A percentile compares a stretch with the other conserved stretches of the same genome.
Evolutionary conservation across 2,797 vertebrate genomes (phyloP).

Genomic region (Chelon auratus): DNA sequence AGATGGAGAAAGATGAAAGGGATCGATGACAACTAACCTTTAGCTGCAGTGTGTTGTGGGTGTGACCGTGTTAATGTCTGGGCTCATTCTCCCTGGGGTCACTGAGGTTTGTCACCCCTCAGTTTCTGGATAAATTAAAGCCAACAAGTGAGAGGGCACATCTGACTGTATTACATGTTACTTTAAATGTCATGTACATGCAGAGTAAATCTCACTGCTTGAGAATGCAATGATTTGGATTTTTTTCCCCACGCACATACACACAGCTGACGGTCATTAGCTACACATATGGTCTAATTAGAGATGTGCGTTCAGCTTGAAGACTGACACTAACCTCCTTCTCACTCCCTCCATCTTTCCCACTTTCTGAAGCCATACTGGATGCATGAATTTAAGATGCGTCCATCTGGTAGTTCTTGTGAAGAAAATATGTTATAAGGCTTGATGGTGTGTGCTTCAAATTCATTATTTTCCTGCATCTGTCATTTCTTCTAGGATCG

Average conservation of each 20-base stretch:
- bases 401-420: conserved; percentile 33
- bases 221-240: conserved; percentile 31
- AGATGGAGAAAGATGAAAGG: conserved; percentile 42
- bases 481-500: conserved; percentile 86
- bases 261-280: conserved; percentile 24
- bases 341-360: conserved; percentile 8
- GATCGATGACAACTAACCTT: conserved; percentile 66
- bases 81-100: conserved; percentile 6
- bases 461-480: conserved; percentile 24
- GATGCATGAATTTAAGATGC: conserved; percentile 34
- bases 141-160: not conserved
- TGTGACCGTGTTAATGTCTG: conserved; percentile 42
- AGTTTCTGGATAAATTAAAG: conserved; percentile 24
- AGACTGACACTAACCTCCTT: conserved; percentile 20
- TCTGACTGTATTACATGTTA: not conserved
- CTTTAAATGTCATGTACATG: not conserved
- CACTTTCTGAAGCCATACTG: conserved; percentile 16
- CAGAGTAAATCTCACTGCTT: not conserved
- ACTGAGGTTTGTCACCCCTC: conserved; percentile 17
- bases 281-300: conserved; percentile 51
- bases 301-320: conserved; percentile 29
- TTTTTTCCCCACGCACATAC: conserved; percentile 13
- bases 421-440: conserved; percentile 20
- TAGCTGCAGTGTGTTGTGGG: conserved; percentile 67
- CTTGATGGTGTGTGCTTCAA: not conserved